Evolutionary conservation across 2,797 vertebrate species (phyloP).

Genomic region (Calcarius lapponicus): DNA sequence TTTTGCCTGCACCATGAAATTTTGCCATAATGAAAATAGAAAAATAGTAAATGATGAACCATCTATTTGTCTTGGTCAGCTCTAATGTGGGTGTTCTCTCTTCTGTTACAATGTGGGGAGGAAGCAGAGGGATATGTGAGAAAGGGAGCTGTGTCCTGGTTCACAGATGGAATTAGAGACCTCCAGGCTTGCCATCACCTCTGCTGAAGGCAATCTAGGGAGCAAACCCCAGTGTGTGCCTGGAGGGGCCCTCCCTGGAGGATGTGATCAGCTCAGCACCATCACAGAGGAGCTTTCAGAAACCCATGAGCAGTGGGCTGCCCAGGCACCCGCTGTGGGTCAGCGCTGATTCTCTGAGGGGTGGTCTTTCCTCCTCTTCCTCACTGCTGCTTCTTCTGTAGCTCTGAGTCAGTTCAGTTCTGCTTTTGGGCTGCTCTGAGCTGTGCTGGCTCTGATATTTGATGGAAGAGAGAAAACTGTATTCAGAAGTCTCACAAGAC

Average conservation of each 20-base stretch:
- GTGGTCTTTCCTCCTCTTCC: background rate
- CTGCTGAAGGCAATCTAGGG: background rate
- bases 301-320: background rate
- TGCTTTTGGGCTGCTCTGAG: background rate
- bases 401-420: background rate
- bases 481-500: background rate
- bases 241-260: background rate
- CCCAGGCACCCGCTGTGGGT: accelerated
- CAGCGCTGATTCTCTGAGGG: background rate
- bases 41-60: background rate
- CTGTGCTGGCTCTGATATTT: background rate
- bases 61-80: background rate
- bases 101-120: background rate
- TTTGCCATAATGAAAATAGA: background rate
- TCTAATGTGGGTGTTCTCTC: background rate
- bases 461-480: background rate
- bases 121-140: background rate
- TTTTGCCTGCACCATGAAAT: background rate
- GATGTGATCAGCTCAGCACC: background rate
- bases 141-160: background rate
- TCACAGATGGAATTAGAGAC: background rate
- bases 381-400: background rate
- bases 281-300: background rate
- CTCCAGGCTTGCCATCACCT: background rate
- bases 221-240: background rate